Evolutionary conservation across 2,888 invertebrate species (phyloP).

Genomic region (Sinodicranocentrus sp.): DNA sequence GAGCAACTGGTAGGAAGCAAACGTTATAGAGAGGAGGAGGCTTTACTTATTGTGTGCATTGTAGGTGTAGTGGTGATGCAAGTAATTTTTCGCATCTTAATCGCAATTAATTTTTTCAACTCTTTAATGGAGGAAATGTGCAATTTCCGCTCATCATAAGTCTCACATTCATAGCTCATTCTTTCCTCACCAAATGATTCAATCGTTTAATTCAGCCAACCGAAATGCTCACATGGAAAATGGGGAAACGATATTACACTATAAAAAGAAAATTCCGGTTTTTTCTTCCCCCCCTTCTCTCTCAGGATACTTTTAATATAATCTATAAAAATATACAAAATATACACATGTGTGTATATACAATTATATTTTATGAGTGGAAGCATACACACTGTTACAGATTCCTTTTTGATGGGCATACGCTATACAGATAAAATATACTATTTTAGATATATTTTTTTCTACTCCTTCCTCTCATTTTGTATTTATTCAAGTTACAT

Average conservation of each 20-base stretch:
- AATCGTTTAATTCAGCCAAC: slow-evolving; percentile 71
- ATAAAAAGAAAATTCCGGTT: slow-evolving; percentile 15
- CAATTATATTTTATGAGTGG: neutral
- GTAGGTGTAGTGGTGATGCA: slow-evolving; percentile 48
- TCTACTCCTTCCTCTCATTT: neutral
- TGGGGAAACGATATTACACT: neutral
- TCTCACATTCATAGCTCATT: slow-evolving; percentile 65
- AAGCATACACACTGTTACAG: slow-evolving; percentile 3
- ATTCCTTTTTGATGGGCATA: slow-evolving; percentile 7
- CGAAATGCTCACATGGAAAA: slow-evolving; percentile 52
- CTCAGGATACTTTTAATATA: too few relatives aligned
- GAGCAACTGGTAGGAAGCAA: too few relatives aligned
- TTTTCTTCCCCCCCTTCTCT: neutral
- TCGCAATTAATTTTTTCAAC: slow-evolving; percentile 76
- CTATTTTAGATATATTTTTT: slow-evolving; percentile 5
- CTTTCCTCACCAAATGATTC: slow-evolving; percentile 72
- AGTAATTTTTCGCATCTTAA: slow-evolving; percentile 77
- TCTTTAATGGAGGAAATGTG: slow-evolving; percentile 76
- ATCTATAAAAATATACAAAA: too few relatives aligned
- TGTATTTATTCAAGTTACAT: slow-evolving; percentile 11
- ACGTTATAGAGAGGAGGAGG: too few relatives aligned
- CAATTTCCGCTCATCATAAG: slow-evolving; percentile 75
- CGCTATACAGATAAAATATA: too few relatives aligned
- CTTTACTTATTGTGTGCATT: too few relatives aligned
- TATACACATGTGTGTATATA: neutral